These are phyloP conservation scores for Vulpes lagopus DNA, from an alignment of 2,113 vertebrate species.

Conservation along the genomic window DNA sequence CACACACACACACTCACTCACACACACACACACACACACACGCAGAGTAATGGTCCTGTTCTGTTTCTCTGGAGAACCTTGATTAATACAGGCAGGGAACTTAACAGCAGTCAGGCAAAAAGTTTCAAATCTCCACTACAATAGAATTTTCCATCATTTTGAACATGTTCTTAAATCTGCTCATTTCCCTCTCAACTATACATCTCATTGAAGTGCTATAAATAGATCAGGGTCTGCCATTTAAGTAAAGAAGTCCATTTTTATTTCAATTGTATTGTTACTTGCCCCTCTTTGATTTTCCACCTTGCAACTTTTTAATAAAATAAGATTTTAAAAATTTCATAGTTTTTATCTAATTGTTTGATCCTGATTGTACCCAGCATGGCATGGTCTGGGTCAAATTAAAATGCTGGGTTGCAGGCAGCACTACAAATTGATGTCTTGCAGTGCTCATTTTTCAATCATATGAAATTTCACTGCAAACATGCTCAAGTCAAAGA, in stretches of 20 bases:
- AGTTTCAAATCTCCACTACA: not conserved
- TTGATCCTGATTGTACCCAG: not conserved
- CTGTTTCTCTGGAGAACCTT: not conserved
- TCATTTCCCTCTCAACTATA: not conserved
- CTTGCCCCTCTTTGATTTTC: not conserved
- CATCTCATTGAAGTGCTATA: not conserved
- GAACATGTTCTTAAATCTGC: not conserved
- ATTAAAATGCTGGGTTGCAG: not conserved
- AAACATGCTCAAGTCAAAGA: not conserved
- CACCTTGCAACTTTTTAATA: not conserved
- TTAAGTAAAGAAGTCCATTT: not conserved
- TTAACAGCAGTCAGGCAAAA: not conserved
- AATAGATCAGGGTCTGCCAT: not conserved
- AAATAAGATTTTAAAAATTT: not conserved
- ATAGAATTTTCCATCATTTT: not conserved
- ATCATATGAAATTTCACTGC: not conserved
- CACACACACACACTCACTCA: not conserved
- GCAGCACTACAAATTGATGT: not conserved
- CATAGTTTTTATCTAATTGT: not conserved
- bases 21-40: not conserved
- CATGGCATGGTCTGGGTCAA: not conserved
- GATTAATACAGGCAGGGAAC: not conserved
- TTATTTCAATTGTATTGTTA: not conserved
- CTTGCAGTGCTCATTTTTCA: not conserved
- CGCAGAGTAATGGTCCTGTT: not conserved